phyloP scores from a whole-genome alignment of 1,140 invertebrate species.

The Monochamus saltuarius region DNA sequence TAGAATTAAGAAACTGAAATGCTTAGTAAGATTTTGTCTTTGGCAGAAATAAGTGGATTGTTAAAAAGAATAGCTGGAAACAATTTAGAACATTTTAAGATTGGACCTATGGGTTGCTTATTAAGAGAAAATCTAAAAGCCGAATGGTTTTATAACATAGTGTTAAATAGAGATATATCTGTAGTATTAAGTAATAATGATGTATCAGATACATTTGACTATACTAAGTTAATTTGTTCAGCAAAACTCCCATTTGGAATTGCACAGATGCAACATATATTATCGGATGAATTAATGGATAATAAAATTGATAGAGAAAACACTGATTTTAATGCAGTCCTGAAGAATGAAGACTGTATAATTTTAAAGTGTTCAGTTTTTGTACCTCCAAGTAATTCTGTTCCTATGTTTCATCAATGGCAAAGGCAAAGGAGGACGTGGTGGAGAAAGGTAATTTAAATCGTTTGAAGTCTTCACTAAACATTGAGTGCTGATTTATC shows the following conservation, averaged over 20 bases:
- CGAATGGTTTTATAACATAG: constrained; percentile 59
- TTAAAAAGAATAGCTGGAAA: constrained; percentile 46
- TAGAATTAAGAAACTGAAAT: too few relatives aligned
- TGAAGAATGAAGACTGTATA: constrained; percentile 20
- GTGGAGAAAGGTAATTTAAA: constrained; percentile 70
- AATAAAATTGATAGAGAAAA: constrained; percentile 26
- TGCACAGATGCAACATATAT: constrained; percentile 41
- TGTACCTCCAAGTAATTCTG: constrained; percentile 49
- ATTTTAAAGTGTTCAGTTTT: constrained; percentile 49
- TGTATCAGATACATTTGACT: constrained; percentile 46
- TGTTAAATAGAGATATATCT: constrained; percentile 56
- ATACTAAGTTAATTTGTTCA: constrained; percentile 43
- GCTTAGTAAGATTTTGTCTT: constrained; percentile 49
- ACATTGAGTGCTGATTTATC: too few relatives aligned
- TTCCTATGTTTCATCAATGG: constrained; percentile 65
- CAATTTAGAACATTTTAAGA: constrained; percentile 47
- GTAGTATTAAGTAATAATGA: constrained; percentile 53
- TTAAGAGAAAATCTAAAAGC: constrained; percentile 58
- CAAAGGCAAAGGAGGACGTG: constrained; percentile 75
- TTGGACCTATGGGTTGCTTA: constrained; percentile 58
- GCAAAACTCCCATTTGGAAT: constrained; percentile 58
- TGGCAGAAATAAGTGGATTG: constrained; percentile 51
- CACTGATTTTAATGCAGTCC: constrained; percentile 27
- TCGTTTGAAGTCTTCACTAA: too few relatives aligned
- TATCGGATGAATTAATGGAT: constrained; percentile 19